Evolutionary conservation across 2,888 invertebrate species (phyloP).

Genomic region (Tachina grossa): DNA sequence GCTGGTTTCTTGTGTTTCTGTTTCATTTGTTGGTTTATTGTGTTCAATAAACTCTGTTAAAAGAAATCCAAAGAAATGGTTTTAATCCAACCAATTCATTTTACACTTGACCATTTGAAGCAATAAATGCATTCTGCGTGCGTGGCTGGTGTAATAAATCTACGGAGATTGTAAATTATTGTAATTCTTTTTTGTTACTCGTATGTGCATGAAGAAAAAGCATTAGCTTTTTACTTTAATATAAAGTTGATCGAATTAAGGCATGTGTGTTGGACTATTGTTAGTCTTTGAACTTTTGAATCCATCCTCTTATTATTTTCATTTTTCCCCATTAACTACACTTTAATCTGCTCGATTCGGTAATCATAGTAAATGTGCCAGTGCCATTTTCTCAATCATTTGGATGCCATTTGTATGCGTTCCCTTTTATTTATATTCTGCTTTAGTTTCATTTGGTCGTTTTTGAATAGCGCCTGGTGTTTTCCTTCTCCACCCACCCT

Average conservation of each 20-base stretch:
- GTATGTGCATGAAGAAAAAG: neutral
- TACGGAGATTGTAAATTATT: neutral
- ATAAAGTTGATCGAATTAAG: too few relatives aligned
- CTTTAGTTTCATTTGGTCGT: neutral
- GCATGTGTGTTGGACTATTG: too few relatives aligned
- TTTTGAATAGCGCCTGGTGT: slow-evolving; percentile 39
- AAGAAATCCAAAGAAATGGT: slow-evolving; percentile 24
- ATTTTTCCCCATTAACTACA: slow-evolving; percentile 8
- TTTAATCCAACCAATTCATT: slow-evolving; percentile 58
- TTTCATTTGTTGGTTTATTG: slow-evolving; percentile 41
- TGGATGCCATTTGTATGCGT: slow-evolving; percentile 31
- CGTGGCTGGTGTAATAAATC: slow-evolving; percentile 9
- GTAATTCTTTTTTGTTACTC: neutral
- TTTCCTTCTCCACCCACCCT: slow-evolving; percentile 58
- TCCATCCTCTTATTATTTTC: neutral
- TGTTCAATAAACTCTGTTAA: slow-evolving; percentile 42
- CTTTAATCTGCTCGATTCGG: neutral
- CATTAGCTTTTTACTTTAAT: too few relatives aligned
- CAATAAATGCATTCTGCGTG: slow-evolving; percentile 24
- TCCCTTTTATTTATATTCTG: slow-evolving; percentile 7
- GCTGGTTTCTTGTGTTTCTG: slow-evolving; percentile 11
- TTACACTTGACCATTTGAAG: slow-evolving; percentile 56
- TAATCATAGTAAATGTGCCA: slow-evolving; percentile 22
- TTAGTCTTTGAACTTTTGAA: neutral
- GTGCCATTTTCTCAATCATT: slow-evolving; percentile 37